Evolutionary conservation across 2,113 vertebrate genomes (phyloP), one percentile per base, ranked within the genome.

Genomic region (Oceanites oceanicus): DNA sequence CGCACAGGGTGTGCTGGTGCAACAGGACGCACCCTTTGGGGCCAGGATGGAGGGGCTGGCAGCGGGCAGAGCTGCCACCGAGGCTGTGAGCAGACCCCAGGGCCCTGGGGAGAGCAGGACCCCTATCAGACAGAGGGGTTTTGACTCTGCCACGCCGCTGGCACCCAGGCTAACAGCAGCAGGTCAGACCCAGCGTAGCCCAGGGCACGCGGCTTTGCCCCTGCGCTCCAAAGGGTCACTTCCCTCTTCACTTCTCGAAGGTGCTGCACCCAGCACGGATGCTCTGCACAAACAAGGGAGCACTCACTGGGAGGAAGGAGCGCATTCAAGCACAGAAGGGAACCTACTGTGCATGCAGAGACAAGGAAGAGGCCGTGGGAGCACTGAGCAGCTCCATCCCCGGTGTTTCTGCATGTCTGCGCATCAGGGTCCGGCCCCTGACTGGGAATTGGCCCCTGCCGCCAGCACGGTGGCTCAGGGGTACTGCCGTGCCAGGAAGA

Each of bases 361-460:
- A 19, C 5, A 9, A 65, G 65, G 34, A 47, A 59, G 23, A 38
- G 0, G 5, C n/a, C 0, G 0, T 42, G 59, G 83, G 45, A 93
- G 15, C 40, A 30, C 9, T 7, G 6, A 72, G 68, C 17, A 88
- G 53, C 66, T 78, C 50, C 47, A 44, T 71, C 15, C 55, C 7
- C 4, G 0, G 15, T 11, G 34, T 38, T 79, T 38, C 53, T 13
- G 13, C 15, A 29, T 0, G 2, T 61, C 26, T 67, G 21, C 7
- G 1, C 32, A 19, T 26, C 20, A 58, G 12, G 52, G 62, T 65
- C 34, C 1, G 0, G 21, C 7, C 32, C 40, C 30, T 16, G 56
- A 11, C 66, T 27, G 70, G 21, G 42, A 62, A 40, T 0, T 44
- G 56, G 7, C 6, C 45, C 49, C 49, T 66, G 56, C 7, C 8